Evolutionary conservation across 2,113 vertebrate species (phyloP).

Genomic region (Perognathus longimembris): DNA sequence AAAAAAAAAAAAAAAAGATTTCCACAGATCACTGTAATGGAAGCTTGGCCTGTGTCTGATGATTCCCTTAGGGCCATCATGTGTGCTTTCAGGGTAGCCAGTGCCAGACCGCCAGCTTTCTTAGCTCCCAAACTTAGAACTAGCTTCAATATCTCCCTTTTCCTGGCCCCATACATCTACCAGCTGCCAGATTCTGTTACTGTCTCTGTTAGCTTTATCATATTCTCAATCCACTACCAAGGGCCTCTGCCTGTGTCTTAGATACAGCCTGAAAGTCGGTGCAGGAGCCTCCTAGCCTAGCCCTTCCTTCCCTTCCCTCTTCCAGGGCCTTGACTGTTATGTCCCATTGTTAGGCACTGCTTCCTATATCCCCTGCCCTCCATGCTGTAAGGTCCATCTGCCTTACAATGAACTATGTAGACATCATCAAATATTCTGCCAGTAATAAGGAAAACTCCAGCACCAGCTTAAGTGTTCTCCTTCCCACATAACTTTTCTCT

Average conservation of each 20-base stretch:
- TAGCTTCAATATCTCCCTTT: not conserved
- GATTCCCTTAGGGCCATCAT: not conserved
- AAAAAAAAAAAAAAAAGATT: too few species aligned
- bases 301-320: not conserved
- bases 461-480: not conserved
- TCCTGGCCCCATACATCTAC: not conserved
- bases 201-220: not conserved
- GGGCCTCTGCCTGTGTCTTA: not conserved
- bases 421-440: constrained; percentile 25
- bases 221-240: not conserved
- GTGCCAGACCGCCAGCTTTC: not conserved
- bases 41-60: not conserved
- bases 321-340: too few species aligned
- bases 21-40: not conserved
- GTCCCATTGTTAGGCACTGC: too few species aligned
- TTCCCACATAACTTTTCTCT: constrained; percentile 6
- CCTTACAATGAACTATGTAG: not conserved
- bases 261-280: not conserved
- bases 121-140: not conserved
- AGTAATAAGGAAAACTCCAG: constrained; percentile 21
- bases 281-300: not conserved
- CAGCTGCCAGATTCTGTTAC: not conserved
- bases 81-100: not conserved
- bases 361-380: not conserved
- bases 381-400: not conserved